Evolutionary conservation across 2,888 invertebrate genomes (phyloP), one percentile per base, ranked within the genome.

Genomic region (Orthonevra nobilis): DNA sequence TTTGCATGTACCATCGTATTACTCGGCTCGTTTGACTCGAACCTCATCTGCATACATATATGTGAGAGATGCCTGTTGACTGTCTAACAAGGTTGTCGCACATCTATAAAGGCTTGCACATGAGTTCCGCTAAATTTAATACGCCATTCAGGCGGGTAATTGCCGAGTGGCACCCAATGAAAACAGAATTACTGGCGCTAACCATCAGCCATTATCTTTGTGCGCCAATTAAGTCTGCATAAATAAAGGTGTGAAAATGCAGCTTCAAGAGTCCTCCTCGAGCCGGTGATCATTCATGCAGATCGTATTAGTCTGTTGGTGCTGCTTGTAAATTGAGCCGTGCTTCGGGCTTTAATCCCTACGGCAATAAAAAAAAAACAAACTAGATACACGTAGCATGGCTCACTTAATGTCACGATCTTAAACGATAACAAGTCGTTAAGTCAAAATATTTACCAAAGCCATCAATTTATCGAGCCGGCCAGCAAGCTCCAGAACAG

Each of bases 401-500:
- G 23, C 23, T 3, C 3, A 23, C 23, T 23, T 5, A 23, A 70
- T 52, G 77, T 77, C 77, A 48, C 70, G 54, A 77, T 77, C 70
- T 32, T 60, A 58, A 66, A 54, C 66, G 73, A 81, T 69, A 74
- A 73, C 81, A 81, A 69, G 81, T 52, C 36, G 52, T 58, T 44
- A 68, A 81, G 81, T 81, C 81, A 81, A 73, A 81, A 81, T 81
- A 81, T 81, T 81, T 81, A 68, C 63, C 58, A 26, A 61, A 81
- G 52, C 74, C 38, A 81, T 81, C 81, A 63, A 63, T 81, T 69
- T 17, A 46, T 7, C 20, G 12, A 40, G 15, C 17, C 4, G 36
- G 20, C 38, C 32, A 23, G n/a, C 23, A 23, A 23, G 5, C 5
- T 30, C n/a, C 12, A 44, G 34, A 72, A 72, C 56, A 50, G 58